Conservation (phyloP, 2,888 invertebrate species). For the Ichneumoninae sp. region DNA sequence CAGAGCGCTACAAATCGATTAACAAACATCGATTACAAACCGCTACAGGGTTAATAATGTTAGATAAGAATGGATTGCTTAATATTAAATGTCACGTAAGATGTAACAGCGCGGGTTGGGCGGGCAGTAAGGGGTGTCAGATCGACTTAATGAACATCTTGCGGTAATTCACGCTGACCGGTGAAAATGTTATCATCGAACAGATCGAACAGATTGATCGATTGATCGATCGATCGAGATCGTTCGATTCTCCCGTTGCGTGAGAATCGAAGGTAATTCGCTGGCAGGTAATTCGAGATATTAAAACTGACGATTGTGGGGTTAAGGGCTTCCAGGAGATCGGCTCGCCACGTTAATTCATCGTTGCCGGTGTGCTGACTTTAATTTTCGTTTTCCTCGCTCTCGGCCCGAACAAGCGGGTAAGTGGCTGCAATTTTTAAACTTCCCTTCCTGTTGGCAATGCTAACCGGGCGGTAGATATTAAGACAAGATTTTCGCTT, state of each 20-base stretch:
- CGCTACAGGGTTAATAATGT: too few species aligned
- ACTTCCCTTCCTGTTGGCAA: neutral
- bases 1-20: too few species aligned
- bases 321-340: neutral
- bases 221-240: neutral
- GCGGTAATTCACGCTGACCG: neutral
- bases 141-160: neutral
- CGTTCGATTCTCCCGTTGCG: neutral
- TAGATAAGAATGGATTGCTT: too few species aligned
- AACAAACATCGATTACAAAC: too few species aligned
- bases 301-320: neutral
- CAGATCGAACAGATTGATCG: neutral
- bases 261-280: neutral
- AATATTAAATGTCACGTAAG: too few species aligned
- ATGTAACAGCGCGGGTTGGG: too few species aligned
- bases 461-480: neutral
- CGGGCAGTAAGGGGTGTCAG: neutral
- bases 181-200: neutral
- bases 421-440: slow-evolving; percentile 8
- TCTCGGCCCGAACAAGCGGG: neutral
- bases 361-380: neutral
- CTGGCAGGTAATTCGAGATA: neutral
- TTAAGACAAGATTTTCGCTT: slow-evolving; percentile 18
- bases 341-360: neutral
- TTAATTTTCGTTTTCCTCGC: slow-evolving; percentile 1